phyloP scores from a whole-genome alignment of 2,797 vertebrate genomes.

The Scolopax bukidnonensis region DNA sequence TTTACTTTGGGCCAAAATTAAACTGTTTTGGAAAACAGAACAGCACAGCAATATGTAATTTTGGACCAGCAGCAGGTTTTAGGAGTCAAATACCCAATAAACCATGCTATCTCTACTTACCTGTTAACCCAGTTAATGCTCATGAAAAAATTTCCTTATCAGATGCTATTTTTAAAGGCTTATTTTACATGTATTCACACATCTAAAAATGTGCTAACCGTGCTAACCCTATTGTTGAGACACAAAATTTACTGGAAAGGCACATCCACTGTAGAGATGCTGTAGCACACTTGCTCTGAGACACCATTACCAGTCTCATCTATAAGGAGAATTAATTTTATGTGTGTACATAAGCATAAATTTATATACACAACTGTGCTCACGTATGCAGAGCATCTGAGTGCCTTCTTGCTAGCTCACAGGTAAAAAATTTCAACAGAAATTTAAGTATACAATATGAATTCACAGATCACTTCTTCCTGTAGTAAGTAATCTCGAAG shows the following conservation, averaged over 20 bases:
- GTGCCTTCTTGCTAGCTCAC: neutral
- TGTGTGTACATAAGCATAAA: neutral
- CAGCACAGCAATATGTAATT: neutral
- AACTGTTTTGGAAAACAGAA: neutral
- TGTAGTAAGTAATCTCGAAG: neutral
- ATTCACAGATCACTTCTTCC: neutral
- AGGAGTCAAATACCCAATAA: neutral
- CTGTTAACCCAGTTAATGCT: neutral
- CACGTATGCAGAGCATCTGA: rapidly evolving
- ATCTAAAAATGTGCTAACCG: neutral
- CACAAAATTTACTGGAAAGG: neutral
- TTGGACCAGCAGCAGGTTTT: neutral
- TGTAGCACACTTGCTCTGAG: neutral
- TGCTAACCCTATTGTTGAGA: neutral
- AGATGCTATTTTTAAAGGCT: neutral
- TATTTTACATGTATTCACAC: neutral
- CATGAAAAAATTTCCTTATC: neutral
- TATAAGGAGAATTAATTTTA: neutral
- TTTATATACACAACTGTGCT: neutral
- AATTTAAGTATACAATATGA: neutral
- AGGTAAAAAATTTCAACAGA: neutral
- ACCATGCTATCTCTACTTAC: no score
- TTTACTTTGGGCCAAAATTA: neutral
- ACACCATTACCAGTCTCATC: neutral
- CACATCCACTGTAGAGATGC: neutral